Evolutionary conservation across 92 coral and sea anemone species (phyloP), one percentile per base, ranked within the genome.

Genomic region (Chrysogorgia sp.): DNA sequence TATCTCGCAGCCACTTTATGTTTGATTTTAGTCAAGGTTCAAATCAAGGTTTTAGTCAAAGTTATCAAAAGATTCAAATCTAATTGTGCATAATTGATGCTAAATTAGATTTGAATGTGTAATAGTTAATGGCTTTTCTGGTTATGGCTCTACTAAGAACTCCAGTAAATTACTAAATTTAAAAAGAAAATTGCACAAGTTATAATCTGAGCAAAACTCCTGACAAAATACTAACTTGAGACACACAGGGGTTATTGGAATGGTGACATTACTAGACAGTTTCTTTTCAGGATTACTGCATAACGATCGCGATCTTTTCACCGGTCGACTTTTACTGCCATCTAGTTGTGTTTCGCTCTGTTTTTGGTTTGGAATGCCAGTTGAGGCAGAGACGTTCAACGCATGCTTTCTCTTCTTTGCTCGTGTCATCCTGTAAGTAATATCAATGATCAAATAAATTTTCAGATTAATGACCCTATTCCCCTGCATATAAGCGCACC

Each of bases 171-270:
- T n/a, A n/a, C n/a, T n/a, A n/a, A 43, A 43, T 17, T 43, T 43
- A 43, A 17, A 8, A 17, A 43, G 50, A 43, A 17, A 43, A 43
- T 43, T 9, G 50, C 50, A 8, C n/a, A n/a, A 43, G 10, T 8
- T 52, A 52, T 52, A 17, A 52, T 5, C 59, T 5, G 59, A 20
- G 9, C 9, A 5, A 7, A 8, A 31, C 2, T 61, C 26, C 6
- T 25, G 10, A 19, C 15, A 64, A 15, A 14, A 37, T n/a, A 72
- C 64, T 72, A 34, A 72, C 79, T 72, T 72, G 2, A 72, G 50
- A 26, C 79, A 72, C 32, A 53, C 50, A 19, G 79, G 79, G 34
- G 79, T 72, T 3, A 72, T 50, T 28, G 79, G 79, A 20, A 72
- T 33, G 55, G 79, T 72, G 23, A 52, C 12, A 17, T 55, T 48